Evolutionary conservation across 2,888 invertebrate species (phyloP).

Genomic region (Hirtodrosophila confusa): DNA sequence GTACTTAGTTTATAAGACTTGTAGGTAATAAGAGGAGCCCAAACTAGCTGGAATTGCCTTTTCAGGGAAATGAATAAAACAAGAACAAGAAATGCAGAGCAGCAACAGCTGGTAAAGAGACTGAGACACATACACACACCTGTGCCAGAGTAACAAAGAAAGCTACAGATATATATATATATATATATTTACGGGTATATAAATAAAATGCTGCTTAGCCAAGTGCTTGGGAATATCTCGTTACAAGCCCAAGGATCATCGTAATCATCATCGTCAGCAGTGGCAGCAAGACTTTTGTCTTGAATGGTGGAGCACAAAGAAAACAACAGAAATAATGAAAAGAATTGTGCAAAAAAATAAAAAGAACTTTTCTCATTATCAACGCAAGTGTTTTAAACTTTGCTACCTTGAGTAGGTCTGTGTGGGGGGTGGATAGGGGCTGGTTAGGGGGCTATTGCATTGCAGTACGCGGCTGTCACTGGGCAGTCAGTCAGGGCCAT

Average conservation of each 20-base stretch:
- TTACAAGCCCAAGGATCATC: slow-evolving; percentile 70
- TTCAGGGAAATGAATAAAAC: neutral
- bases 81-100: neutral
- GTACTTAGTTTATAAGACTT: no score
- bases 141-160: slow-evolving; percentile 42
- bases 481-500: slow-evolving; percentile 40
- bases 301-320: slow-evolving; percentile 42
- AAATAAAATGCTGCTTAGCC: slow-evolving; percentile 55
- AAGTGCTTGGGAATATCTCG: slow-evolving; percentile 62
- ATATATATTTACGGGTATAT: neutral
- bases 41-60: no score
- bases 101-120: neutral
- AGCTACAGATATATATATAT: slow-evolving; percentile 5
- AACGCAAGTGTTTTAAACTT: slow-evolving; percentile 68
- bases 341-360: slow-evolving; percentile 17
- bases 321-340: slow-evolving; percentile 49
- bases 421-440: neutral
- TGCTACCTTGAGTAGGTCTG: slow-evolving; percentile 17
- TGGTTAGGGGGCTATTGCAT: neutral
- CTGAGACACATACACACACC: slow-evolving; percentile 16
- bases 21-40: no score
- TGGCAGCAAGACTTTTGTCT: slow-evolving; percentile 54
- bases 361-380: slow-evolving; percentile 70
- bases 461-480: slow-evolving; percentile 4
- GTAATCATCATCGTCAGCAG: slow-evolving; percentile 43